Evolutionary conservation across 2,113 vertebrate genomes (phyloP).

Genomic region (Sturnira hondurensis): DNA sequence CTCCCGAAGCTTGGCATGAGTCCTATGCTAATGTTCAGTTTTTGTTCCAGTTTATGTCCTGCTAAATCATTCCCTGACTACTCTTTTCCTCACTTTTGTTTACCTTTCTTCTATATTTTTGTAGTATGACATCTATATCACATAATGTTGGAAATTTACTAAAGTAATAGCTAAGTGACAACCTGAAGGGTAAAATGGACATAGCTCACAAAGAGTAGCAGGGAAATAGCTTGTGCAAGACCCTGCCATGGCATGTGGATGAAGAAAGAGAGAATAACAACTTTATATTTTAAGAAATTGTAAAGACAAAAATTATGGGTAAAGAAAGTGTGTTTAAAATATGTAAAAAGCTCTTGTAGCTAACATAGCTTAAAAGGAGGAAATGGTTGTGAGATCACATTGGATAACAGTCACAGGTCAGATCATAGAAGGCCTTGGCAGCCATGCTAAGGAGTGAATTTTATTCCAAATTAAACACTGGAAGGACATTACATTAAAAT

Average conservation of each 20-base stretch:
- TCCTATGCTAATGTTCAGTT: background rate
- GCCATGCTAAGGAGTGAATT: background rate
- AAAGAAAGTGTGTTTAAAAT: background rate
- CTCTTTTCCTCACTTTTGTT: background rate
- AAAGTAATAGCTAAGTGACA: background rate
- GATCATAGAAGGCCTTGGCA: background rate
- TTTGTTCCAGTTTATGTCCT: background rate
- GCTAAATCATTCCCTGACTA: background rate
- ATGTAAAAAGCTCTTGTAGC: background rate
- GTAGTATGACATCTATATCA: background rate
- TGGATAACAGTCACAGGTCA: background rate
- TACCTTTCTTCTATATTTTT: background rate
- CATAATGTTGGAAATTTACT: background rate
- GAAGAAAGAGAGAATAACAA: background rate
- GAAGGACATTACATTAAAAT: background rate
- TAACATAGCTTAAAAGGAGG: background rate
- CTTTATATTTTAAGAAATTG: background rate
- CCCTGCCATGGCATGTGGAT: rapidly evolving
- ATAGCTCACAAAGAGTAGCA: background rate
- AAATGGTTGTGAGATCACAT: background rate
- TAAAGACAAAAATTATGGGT: background rate
- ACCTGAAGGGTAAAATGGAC: background rate
- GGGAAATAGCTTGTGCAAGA: background rate
- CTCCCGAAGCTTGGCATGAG: background rate
- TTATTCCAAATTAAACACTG: background rate